Evolutionary conservation across 2,888 invertebrate species (phyloP), one percentile per base, ranked within the genome.

Genomic region (Chorisops tibialis): DNA sequence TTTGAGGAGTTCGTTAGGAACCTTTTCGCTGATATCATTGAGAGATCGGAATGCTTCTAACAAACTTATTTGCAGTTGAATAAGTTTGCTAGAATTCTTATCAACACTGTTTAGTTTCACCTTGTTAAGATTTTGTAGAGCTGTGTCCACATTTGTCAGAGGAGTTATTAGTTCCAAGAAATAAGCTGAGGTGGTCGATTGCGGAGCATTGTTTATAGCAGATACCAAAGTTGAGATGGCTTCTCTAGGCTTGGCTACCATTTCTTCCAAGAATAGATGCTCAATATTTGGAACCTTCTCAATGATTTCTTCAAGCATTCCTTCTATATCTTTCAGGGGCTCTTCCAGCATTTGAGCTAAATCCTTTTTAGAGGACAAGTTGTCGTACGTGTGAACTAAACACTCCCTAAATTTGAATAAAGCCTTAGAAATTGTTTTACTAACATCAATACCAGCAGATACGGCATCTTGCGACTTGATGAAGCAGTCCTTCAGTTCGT

Each of bases 251-350:
- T 80, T 75, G 4, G 72, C 66, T 60, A 75, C 74, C 67, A 78
- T 76, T 60, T 80, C 79, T 47, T 74, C 68, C n/a, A 81, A 79
- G 52, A 84, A 71, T 39, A 82, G 72, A 18, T 71, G 74, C 71
- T 68, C 82, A 65, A 66, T 76, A 71, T 67, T 74, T 0, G 77
- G 76, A 48, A 76, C 64, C 0, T 73, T 71, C 2, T 73, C 69
- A 16, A 77, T 62, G 43, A 77, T 73, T 50, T 76, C 76, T 45
- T 75, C 75, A 61, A 77, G 75, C 3, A 71, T 74, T 64, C 70
- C 73, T 63, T 77, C 77, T 35, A 76, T 70, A 61, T 72, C 74
- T 21, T 63, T 62, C 21, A 63, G 14, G 2, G 61, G 51, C 12
- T 58, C 63, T 19, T 76, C 74, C 18, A 77, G 63, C n/a, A 35